A percentile compares a stretch with the other conserved stretches of the same genome.
These are phyloP conservation scores for Lithophane ornitopus DNA, from an alignment of 2,888 invertebrate species.

Conservation along the genomic window DNA sequence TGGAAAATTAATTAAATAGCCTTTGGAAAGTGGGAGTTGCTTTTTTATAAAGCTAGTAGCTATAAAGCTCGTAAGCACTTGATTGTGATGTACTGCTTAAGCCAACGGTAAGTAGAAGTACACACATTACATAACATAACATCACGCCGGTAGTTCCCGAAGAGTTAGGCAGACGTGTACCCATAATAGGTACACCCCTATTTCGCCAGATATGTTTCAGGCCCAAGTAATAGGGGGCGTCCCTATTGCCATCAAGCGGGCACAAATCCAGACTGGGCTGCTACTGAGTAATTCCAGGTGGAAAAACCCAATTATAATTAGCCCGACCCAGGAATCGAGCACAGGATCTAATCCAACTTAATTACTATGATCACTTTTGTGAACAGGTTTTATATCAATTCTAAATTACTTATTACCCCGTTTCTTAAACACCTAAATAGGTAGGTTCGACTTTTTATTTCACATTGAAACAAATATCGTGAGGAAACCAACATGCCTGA, in stretches of 20 bases:
- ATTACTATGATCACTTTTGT: background rate
- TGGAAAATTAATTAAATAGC: slow-evolving; percentile 77
- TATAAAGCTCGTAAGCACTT: background rate
- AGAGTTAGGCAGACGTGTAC: background rate
- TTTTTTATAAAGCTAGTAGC: background rate
- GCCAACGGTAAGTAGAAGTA: background rate
- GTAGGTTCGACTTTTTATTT: background rate
- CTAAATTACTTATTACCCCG: background rate
- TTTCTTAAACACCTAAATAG: background rate
- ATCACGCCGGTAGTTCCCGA: background rate
- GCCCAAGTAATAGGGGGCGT: background rate
- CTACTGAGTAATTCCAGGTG: background rate
- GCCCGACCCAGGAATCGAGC: background rate
- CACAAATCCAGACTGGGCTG: background rate
- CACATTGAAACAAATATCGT: background rate
- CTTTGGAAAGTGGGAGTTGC: slow-evolving; percentile 23
- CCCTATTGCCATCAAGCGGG: background rate
- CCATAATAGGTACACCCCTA: background rate
- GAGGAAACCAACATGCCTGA: too few species aligned
- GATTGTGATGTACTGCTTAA: background rate
- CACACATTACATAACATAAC: too few species aligned
- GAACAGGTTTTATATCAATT: background rate
- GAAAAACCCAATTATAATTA: background rate
- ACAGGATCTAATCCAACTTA: background rate
- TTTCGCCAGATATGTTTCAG: background rate